Conservation (phyloP, 2,797 vertebrate genomes). For the Lepilemur septentrionalis region DNA sequence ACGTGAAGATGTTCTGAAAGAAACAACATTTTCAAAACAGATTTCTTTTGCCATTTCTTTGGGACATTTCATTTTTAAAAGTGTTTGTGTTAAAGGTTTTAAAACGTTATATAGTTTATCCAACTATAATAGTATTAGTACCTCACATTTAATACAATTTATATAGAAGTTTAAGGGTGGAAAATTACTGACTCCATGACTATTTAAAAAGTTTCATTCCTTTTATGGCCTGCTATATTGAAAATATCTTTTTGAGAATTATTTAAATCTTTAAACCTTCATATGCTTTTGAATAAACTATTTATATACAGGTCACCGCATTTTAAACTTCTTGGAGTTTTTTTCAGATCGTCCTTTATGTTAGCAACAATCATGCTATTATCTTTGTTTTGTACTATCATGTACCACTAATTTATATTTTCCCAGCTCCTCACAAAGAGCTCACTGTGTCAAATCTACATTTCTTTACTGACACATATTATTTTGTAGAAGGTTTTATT, state of each 20-base stretch:
- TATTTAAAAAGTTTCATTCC: neutral
- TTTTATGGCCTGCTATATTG: neutral
- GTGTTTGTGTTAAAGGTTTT: constrained; percentile 47
- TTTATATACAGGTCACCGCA: neutral
- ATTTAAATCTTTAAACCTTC: neutral
- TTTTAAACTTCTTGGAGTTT: neutral
- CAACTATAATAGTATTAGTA: neutral
- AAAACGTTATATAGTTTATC: neutral
- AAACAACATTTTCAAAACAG: constrained; percentile 13
- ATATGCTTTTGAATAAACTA: constrained; percentile 11
- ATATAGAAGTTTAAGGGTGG: neutral
- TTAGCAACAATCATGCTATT: neutral
- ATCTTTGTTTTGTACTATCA: neutral
- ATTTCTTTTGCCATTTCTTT: constrained; percentile 62
- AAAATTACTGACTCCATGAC: neutral
- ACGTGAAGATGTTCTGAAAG: constrained; percentile 56
- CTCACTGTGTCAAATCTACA: neutral
- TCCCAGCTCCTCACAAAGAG: neutral
- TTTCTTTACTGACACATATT: neutral
- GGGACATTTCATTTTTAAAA: constrained; percentile 57
- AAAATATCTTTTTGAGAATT: neutral
- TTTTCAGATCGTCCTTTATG: constrained; percentile 19
- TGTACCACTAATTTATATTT: neutral
- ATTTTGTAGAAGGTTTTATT: neutral
- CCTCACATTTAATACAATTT: neutral